Evolutionary conservation across 2,797 vertebrate genomes (phyloP).

Genomic region (Coregonus suidteri): DNA sequence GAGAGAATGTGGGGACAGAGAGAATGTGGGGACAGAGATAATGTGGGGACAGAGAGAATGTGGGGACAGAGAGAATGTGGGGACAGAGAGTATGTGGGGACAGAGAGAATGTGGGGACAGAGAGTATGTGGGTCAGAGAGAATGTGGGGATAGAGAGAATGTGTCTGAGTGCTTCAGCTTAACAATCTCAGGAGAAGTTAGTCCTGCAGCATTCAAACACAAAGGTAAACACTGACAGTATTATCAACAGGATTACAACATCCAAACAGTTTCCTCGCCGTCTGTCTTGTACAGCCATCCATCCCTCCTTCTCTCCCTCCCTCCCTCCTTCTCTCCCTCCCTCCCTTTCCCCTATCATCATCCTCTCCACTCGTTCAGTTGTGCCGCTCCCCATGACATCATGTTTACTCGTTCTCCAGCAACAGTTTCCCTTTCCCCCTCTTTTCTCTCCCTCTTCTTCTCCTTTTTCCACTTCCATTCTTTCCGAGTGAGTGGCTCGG

Average conservation of each 20-base stretch:
- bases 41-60: too few species aligned
- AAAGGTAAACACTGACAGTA: not conserved
- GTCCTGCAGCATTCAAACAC: not conserved
- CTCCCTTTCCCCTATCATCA: not conserved
- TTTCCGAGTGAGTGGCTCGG: conserved; percentile 73
- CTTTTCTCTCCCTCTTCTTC: conserved; percentile 33
- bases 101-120: too few species aligned
- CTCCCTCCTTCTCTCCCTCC: not conserved
- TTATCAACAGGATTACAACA: not conserved
- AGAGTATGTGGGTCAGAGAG: too few species aligned
- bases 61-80: too few species aligned
- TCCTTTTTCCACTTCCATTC: conserved; percentile 58
- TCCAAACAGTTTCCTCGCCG: not conserved
- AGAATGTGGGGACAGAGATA: too few species aligned
- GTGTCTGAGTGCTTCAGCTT: not conserved
- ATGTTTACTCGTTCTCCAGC: conserved; percentile 73
- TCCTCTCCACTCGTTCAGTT: conserved; percentile 45
- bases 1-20: too few species aligned
- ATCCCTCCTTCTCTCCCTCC: not conserved
- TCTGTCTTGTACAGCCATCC: not conserved
- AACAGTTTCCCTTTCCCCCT: conserved; percentile 66
- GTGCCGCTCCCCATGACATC: conserved; percentile 60
- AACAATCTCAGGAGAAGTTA: not conserved
- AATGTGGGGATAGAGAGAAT: not conserved
- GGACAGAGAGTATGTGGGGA: too few species aligned